These are phyloP conservation scores for Drosophila maculinotata DNA, from an alignment of 2,888 invertebrate species.

Conservation along the genomic window DNA sequence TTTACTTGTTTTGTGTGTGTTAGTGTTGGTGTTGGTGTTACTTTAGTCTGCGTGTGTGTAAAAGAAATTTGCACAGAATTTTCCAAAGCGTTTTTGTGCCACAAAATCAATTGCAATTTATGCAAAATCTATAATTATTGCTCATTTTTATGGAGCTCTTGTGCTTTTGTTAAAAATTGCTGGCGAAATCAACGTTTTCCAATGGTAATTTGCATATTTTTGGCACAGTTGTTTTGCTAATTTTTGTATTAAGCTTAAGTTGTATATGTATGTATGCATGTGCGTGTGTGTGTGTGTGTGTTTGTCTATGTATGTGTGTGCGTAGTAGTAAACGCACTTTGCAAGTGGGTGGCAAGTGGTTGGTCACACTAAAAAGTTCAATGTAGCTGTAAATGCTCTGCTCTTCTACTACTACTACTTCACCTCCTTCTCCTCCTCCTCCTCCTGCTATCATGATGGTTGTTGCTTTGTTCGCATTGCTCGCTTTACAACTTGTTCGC, in stretches of 20 bases:
- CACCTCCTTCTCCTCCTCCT: constrained; percentile 3
- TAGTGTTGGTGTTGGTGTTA: constrained; percentile 36
- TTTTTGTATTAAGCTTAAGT: constrained; percentile 25
- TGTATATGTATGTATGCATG: constrained; percentile 4
- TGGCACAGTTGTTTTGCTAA: constrained; percentile 72
- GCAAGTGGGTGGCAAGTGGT: constrained; percentile 71
- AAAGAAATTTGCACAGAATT: constrained; percentile 79
- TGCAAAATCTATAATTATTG: constrained; percentile 49
- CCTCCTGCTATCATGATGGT: constrained; percentile 14
- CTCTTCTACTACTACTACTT: too few relatives aligned
- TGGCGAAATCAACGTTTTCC: constrained; percentile 45
- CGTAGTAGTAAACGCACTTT: constrained; percentile 80
- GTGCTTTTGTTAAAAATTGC: constrained; percentile 40
- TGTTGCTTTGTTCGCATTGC: constrained; percentile 70
- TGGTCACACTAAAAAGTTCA: constrained; percentile 72
- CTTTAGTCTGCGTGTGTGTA: constrained; percentile 47
- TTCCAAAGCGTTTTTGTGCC: constrained; percentile 51
- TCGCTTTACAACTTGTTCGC: constrained; percentile 79
- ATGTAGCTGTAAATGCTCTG: constrained; percentile 76
- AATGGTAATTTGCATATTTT: constrained; percentile 78
- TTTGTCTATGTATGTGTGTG: constrained; percentile 44
- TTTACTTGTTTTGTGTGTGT: constrained; percentile 62
- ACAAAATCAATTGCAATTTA: constrained; percentile 71
- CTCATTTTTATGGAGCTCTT: constrained; percentile 56
- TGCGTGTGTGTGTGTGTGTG: constrained; percentile 30